These are phyloP conservation scores for Antennarius striatus DNA, from an alignment of 2,113 vertebrate genomes.

Conservation along the genomic window DNA sequence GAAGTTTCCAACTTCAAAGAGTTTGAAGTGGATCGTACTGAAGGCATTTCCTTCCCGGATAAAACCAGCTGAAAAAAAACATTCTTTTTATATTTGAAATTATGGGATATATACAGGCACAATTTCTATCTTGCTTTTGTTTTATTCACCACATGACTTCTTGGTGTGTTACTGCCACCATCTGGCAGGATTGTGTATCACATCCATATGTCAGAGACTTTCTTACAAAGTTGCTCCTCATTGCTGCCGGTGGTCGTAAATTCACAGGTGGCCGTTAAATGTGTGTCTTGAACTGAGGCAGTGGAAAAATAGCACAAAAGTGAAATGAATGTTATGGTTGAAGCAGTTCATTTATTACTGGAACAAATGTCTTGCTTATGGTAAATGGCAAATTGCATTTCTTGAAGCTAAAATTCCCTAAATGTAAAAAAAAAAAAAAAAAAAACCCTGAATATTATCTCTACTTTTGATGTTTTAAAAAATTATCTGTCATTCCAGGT, in stretches of 20 bases:
- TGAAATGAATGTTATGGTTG: too few relatives aligned
- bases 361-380: too few relatives aligned
- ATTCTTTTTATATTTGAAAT: not conserved
- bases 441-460: too few relatives aligned
- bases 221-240: not conserved
- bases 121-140: not conserved
- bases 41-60: not conserved
- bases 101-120: not conserved
- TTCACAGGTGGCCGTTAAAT: not conserved
- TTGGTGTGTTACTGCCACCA: too few relatives aligned
- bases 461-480: too few relatives aligned
- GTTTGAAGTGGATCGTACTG: not conserved
- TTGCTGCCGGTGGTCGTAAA: not conserved
- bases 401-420: too few relatives aligned
- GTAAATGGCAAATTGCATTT: too few relatives aligned
- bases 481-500: slow-evolving; percentile 73
- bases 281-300: too few relatives aligned
- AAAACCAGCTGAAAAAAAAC: not conserved
- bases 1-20: not conserved
- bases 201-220: too few relatives aligned
- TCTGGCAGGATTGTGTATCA: not conserved
- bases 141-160: not conserved
- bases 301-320: too few relatives aligned
- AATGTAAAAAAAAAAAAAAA: too few relatives aligned
- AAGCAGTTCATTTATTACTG: too few relatives aligned